phyloP scores from a whole-genome alignment of 2,888 invertebrate species.

The Lissonota sp. region DNA sequence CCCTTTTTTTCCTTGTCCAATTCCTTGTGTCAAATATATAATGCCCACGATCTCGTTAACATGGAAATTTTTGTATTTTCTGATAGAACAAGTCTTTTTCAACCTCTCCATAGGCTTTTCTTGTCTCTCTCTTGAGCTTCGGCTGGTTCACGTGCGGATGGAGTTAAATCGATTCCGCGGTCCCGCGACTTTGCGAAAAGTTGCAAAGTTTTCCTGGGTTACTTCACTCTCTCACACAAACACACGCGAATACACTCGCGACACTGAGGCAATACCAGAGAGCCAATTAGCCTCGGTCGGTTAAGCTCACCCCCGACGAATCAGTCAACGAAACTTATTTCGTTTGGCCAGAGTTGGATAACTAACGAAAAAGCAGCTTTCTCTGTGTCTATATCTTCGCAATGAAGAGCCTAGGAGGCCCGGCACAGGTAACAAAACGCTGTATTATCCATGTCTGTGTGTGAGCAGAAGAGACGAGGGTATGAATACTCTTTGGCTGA shows the following conservation, averaged over 20 bases:
- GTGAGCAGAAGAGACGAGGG: neutral
- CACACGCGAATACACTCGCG: too few species aligned
- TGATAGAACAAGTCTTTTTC: neutral
- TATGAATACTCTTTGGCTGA: slow-evolving; percentile 8
- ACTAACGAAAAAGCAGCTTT: slow-evolving; percentile 58
- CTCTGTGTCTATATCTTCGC: slow-evolving; percentile 17
- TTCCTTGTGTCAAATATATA: too few species aligned
- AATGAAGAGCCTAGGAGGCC: neutral
- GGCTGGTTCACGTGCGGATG: slow-evolving; percentile 22
- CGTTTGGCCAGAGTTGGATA: slow-evolving; percentile 58
- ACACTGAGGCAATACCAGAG: slow-evolving; percentile 35
- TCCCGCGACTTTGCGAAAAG: slow-evolving; percentile 56
- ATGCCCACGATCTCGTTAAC: too few species aligned
- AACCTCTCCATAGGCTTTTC: neutral
- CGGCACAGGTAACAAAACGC: slow-evolving; percentile 15
- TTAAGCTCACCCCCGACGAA: slow-evolving; percentile 60
- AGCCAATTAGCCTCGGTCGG: slow-evolving; percentile 64
- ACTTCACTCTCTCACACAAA: slow-evolving; percentile 37
- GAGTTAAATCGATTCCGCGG: slow-evolving; percentile 59
- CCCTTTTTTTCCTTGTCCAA: too few species aligned
- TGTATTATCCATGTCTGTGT: slow-evolving; percentile 10
- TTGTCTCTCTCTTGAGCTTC: neutral
- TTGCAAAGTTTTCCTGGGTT: slow-evolving; percentile 47
- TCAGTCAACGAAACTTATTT: slow-evolving; percentile 66
- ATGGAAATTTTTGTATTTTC: too few species aligned